These are phyloP conservation scores for Eufriesea mexicana DNA, from an alignment of 1,140 invertebrate species.

Conservation along the genomic window DNA sequence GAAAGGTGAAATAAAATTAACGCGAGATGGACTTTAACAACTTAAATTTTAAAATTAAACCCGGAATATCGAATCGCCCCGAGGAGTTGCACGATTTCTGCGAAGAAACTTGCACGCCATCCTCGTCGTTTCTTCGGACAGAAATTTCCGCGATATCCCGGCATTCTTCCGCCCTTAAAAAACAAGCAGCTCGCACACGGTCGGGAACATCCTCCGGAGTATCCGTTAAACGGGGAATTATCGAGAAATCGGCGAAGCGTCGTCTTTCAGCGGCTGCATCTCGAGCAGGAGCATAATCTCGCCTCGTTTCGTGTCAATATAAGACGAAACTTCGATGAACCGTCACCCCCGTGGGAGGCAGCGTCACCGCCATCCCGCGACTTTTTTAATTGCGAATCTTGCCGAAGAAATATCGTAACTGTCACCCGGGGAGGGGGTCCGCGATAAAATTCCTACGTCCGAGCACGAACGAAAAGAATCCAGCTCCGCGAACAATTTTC, in stretches of 20 bases:
- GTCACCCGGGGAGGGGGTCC: background rate
- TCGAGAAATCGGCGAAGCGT: conserved; percentile 12
- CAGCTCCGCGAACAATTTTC: background rate
- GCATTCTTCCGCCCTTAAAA: background rate
- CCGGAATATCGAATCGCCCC: background rate
- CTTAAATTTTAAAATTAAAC: background rate
- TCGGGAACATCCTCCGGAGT: background rate
- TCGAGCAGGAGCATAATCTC: conserved; percentile 14
- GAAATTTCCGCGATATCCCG: background rate
- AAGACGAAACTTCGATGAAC: conserved; percentile 30
- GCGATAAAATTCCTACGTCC: conserved; percentile 7
- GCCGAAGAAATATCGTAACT: conserved; percentile 24
- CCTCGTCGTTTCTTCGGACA: no score
- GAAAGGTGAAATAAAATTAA: no score
- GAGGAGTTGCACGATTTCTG: background rate
- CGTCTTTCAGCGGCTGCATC: conserved; percentile 14
- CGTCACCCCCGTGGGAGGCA: background rate
- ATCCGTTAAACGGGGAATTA: conserved; percentile 22
- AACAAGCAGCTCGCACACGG: conserved; percentile 3
- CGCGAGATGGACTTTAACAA: no score
- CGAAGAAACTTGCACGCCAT: background rate
- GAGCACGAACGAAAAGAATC: background rate
- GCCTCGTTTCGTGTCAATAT: conserved; percentile 29
- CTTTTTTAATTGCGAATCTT: conserved; percentile 38
- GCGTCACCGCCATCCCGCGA: background rate